Evolutionary conservation across 2,797 vertebrate genomes (phyloP).

Genomic region (Caiman crocodilus): DNA sequence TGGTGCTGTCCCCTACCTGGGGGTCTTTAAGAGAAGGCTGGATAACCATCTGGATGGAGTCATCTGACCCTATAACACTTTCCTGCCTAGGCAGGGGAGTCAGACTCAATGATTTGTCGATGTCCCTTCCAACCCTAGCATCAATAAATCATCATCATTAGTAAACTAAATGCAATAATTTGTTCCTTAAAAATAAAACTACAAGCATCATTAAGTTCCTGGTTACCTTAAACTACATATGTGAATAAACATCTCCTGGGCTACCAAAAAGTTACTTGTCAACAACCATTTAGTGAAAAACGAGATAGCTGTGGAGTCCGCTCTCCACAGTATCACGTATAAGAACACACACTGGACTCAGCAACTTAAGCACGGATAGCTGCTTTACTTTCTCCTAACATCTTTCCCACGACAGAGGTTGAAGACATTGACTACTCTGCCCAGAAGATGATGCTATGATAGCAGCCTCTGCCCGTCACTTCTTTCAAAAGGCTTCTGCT

Average conservation of each 20-base stretch:
- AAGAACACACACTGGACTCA: accelerated
- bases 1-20: too few species aligned
- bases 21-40: too few species aligned
- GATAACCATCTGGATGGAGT: too few species aligned
- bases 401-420: accelerated
- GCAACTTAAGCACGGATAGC: accelerated
- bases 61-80: too few species aligned
- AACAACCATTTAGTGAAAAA: background rate
- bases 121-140: too few species aligned
- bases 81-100: too few species aligned
- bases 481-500: too few species aligned
- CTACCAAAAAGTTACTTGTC: background rate
- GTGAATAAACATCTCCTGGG: background rate
- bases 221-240: background rate
- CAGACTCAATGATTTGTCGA: too few species aligned
- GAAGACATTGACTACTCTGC: accelerated
- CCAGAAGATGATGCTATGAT: background rate
- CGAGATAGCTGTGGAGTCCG: background rate
- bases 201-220: background rate
- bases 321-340: background rate
- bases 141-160: background rate
- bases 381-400: background rate
- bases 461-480: accelerated
- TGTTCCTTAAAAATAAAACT: background rate
- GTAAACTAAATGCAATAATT: slow-evolving; percentile 21